A percentile compares a stretch with the other conserved stretches of the same genome.
Conservation (phyloP, 2,113 vertebrate genomes). For the Clupea harengus region DNA sequence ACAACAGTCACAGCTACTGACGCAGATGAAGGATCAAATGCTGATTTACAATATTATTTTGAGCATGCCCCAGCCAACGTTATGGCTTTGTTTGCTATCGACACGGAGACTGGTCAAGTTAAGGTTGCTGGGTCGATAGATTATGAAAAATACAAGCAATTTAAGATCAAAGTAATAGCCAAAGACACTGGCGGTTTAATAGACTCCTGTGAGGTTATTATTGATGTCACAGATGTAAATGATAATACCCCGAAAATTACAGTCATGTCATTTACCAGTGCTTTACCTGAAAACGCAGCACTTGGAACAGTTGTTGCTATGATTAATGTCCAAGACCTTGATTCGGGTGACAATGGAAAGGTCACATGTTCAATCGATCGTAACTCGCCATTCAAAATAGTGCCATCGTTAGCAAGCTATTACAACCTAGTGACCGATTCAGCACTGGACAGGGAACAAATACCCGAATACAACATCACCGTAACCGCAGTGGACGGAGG, state of each 20-base stretch:
- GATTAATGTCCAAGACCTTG: constrained; percentile 73
- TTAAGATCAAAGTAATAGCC: constrained; percentile 70
- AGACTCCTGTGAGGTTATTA: constrained; percentile 69
- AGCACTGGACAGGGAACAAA: constrained; percentile 79
- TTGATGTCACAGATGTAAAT: constrained; percentile 75
- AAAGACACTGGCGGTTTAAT: constrained; percentile 74
- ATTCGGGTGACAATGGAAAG: constrained; percentile 68
- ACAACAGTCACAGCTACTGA: constrained; percentile 64
- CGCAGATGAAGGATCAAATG: constrained; percentile 62
- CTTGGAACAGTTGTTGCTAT: constrained; percentile 69
- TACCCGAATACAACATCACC: constrained; percentile 77
- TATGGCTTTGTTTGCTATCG: constrained; percentile 60
- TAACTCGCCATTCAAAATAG: constrained; percentile 69
- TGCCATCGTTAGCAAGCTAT: constrained; percentile 64
- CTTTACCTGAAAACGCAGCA: constrained; percentile 65
- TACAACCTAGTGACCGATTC: constrained; percentile 71
- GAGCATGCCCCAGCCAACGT: constrained; percentile 49
- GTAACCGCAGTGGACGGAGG: constrained; percentile 70
- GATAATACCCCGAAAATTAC: constrained; percentile 70
- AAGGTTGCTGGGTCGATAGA: constrained; percentile 66
- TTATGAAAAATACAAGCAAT: constrained; percentile 75
- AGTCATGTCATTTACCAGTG: constrained; percentile 67
- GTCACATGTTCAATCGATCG: constrained; percentile 65
- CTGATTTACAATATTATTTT: constrained; percentile 63
- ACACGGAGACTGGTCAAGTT: constrained; percentile 71